Base-by-base conservation (phyloP, 1,140 invertebrate species). In the Zeugodacus cucurbitae region DNA sequence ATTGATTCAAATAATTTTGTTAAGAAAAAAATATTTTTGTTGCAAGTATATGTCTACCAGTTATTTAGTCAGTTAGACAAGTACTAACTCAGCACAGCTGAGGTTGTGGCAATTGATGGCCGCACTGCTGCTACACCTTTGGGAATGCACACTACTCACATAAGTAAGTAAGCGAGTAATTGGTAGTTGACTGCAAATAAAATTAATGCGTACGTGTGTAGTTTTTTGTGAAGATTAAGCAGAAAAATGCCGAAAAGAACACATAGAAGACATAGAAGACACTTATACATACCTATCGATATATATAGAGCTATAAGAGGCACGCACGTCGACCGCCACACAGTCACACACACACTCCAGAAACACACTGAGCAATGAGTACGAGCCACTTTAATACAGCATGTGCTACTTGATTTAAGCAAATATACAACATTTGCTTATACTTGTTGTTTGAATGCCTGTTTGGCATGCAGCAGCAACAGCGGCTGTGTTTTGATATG, bases 141-240 rank as follows among this genome's bases (percentile, higher is more conserved):
- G 74, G 44, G 74, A 82, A 74, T 74, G 67, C 67, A 74, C n/a
- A 41, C 67, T 29, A 17, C 26, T 44, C 1, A 17, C 44, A 11
- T n/a, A 41, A 11, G 34, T 54, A 8, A 41, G 34, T 48, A 20
- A n/a, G n/a, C n/a, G n/a, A n/a, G n/a, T n/a, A n/a, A n/a, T n/a
- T n/a, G n/a, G 41, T 48, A 82, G 74, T 78, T 44, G 74, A 78
- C n/a, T 82, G 74, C 48, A 54, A 82, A 48, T 82, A 82, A 82
- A 48, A 48, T 82, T 29, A 82, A 26, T 82, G 74, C n/a, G 41
- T 48, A 82, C 74, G 74, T 82, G 74, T 26, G 41, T 82, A 82
- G 74, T 48, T 82, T 37, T 82, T 48, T 20, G 58, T 74, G 34
- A 74, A 74, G 41, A 14, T 37, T n/a, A 4, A 22, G 20, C 67